phyloP scores from a whole-genome alignment of 2,113 vertebrate genomes.

The Dinomys branickii region DNA sequence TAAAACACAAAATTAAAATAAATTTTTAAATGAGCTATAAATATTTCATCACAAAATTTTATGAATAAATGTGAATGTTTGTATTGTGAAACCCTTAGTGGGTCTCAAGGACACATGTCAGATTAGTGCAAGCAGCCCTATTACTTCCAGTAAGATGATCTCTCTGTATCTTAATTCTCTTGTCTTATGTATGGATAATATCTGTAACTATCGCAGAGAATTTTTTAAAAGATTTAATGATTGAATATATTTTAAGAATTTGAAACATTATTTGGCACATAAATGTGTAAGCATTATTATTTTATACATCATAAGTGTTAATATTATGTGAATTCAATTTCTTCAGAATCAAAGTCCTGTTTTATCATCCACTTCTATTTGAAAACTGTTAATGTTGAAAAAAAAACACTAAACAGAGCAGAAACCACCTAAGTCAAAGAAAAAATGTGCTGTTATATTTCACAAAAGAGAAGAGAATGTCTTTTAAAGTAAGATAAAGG shows the following conservation, averaged over 20 bases:
- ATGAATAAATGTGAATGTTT: background rate
- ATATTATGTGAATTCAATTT: background rate
- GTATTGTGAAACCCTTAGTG: background rate
- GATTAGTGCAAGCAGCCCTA: accelerated
- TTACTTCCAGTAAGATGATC: background rate
- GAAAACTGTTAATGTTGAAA: background rate
- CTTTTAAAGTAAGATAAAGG: background rate
- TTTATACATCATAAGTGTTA: background rate
- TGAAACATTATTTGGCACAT: background rate
- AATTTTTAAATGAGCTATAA: background rate
- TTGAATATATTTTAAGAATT: background rate
- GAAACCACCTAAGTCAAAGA: background rate
- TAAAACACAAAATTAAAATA: background rate
- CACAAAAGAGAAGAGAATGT: background rate
- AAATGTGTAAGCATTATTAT: background rate
- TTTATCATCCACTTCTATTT: background rate
- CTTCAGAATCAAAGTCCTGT: background rate
- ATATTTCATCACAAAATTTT: background rate
- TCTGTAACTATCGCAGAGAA: background rate
- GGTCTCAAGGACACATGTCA: background rate
- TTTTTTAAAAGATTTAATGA: background rate
- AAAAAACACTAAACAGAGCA: background rate
- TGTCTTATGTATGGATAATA: background rate
- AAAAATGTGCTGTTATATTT: background rate
- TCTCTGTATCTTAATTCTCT: background rate